phyloP scores from a whole-genome alignment of 2,113 vertebrate genomes.

The Cephalopholis sonnerati region DNA sequence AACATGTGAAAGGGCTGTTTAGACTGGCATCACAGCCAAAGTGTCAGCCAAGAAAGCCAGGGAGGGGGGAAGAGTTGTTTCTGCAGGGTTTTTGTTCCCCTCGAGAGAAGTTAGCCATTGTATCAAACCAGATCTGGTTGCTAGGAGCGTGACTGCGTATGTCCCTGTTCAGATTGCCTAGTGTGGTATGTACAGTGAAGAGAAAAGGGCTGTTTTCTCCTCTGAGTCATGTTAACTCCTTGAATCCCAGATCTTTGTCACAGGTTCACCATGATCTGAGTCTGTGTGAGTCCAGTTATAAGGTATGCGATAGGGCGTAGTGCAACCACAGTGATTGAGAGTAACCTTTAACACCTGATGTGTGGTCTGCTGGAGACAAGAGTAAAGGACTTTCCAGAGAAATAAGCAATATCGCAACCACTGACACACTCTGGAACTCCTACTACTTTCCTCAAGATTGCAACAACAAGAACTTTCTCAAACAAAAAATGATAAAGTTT shows the following conservation, averaged over 20 bases:
- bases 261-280: neutral
- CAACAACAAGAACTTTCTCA: neutral
- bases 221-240: slow-evolving; percentile 31
- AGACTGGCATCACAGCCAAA: slow-evolving; percentile 31
- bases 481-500: neutral
- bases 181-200: slow-evolving; percentile 33
- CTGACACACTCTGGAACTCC: neutral
- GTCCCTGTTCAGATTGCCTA: slow-evolving; percentile 22
- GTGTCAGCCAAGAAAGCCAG: slow-evolving; percentile 23
- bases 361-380: slow-evolving; percentile 18
- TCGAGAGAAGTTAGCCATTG: slow-evolving; percentile 51
- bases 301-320: neutral
- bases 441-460: neutral
- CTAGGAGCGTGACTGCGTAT: slow-evolving; percentile 39
- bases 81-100: slow-evolving; percentile 41
- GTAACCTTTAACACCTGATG: slow-evolving; percentile 23
- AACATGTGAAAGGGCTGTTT: slow-evolving; percentile 46
- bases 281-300: neutral
- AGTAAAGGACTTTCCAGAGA: neutral
- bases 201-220: slow-evolving; percentile 19
- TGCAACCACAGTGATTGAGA: neutral
- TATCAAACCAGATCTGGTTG: slow-evolving; percentile 61
- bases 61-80: slow-evolving; percentile 16
- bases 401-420: neutral
- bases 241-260: slow-evolving; percentile 4